Conservation (phyloP, 2,797 vertebrate genomes). For the Alauda arvensis region DNA sequence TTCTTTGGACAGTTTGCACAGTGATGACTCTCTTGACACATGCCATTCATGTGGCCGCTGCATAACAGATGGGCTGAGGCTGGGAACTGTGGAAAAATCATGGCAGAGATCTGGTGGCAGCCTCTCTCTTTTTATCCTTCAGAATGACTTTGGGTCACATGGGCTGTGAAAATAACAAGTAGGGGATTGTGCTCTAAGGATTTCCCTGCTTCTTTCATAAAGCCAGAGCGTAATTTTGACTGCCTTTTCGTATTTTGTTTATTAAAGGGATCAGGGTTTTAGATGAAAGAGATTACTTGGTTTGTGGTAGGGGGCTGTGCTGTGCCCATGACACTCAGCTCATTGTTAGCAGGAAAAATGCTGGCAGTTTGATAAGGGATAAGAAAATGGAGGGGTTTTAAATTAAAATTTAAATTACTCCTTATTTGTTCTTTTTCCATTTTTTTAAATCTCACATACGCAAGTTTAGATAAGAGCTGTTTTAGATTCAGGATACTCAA, state of each 20-base stretch:
- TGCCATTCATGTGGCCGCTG: conserved; percentile 85
- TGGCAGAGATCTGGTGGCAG: conserved; percentile 87
- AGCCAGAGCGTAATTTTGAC: conserved; percentile 78
- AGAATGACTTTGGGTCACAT: conserved; percentile 86
- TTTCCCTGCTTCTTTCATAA: conserved; percentile 80
- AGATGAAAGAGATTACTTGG: conserved; percentile 84
- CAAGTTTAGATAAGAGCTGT: conserved; percentile 73
- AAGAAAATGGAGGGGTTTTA: conserved; percentile 76
- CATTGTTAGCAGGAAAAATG: conserved; percentile 76
- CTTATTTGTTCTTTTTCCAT: conserved; percentile 73
- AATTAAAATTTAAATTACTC: conserved; percentile 83
- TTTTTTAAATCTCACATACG: conserved; percentile 74
- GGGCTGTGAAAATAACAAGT: conserved; percentile 87
- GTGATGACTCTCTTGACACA: conserved; percentile 89
- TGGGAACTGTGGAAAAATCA: conserved; percentile 83
- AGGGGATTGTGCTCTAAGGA: conserved; percentile 84
- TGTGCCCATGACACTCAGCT: conserved; percentile 71
- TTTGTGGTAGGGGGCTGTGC: conserved; percentile 74
- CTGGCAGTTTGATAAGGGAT: conserved; percentile 79
- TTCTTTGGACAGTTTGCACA: conserved; percentile 84
- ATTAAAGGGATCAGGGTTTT: conserved; percentile 82
- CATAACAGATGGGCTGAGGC: conserved; percentile 93
- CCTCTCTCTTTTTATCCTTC: conserved; percentile 81
- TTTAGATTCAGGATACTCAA: conserved; percentile 67
- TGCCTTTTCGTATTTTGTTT: conserved; percentile 83